These are phyloP conservation scores for Himalopsyche kuldschensis DNA, from an alignment of 2,888 invertebrate genomes.

Conservation along the genomic window DNA sequence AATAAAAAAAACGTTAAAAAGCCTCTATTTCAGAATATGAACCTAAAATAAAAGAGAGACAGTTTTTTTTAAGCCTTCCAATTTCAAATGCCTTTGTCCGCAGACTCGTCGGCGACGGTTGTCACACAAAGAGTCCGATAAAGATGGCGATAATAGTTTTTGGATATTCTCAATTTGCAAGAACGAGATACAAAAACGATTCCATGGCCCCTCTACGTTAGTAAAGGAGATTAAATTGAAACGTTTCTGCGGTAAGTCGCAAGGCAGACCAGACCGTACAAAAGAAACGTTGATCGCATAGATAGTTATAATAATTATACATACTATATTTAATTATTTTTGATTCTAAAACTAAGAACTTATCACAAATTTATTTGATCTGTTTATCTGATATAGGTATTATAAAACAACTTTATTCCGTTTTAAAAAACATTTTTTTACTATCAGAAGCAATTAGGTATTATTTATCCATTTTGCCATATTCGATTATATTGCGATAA, in stretches of 20 bases:
- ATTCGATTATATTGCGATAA: no score
- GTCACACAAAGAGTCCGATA: neutral
- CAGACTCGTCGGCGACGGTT: neutral
- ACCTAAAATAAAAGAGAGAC: neutral
- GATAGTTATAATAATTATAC: neutral
- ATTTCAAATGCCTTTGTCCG: neutral
- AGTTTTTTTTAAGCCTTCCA: neutral
- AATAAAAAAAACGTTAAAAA: neutral
- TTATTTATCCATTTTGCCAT: no score
- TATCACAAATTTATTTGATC: no score
- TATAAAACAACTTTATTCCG: no score
- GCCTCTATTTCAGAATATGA: neutral
- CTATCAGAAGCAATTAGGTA: no score
- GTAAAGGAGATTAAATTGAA: neutral
- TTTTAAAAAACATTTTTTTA: no score
- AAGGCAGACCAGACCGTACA: neutral
- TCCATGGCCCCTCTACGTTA: neutral
- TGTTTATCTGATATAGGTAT: no score
- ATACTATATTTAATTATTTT: neutral
- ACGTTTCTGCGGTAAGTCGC: neutral
- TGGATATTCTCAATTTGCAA: neutral
- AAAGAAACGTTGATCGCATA: neutral
- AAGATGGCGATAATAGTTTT: neutral
- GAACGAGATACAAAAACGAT: neutral
- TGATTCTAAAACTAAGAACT: no score